These are phyloP conservation scores for Brachyistius frenatus DNA, from an alignment of 2,113 vertebrate species.

Conservation along the genomic window DNA sequence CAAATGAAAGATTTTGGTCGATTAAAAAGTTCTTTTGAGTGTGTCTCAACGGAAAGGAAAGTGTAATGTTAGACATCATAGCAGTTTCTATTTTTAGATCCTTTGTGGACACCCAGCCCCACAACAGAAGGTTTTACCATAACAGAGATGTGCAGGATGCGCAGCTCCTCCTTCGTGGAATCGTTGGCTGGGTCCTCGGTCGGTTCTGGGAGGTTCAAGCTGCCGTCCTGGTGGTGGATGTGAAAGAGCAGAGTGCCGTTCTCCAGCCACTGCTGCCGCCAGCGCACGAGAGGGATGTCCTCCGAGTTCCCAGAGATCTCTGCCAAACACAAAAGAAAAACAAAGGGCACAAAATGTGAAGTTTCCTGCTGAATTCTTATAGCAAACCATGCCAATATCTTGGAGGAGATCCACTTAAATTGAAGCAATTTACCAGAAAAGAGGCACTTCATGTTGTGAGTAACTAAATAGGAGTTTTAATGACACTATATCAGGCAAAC, in stretches of 20 bases:
- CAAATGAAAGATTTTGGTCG: slow-evolving; percentile 23
- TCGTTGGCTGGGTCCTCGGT: slow-evolving; percentile 92
- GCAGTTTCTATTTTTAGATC: not conserved
- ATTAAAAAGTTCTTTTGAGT: slow-evolving; percentile 35
- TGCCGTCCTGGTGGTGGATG: slow-evolving; percentile 97
- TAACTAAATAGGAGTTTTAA: not conserved
- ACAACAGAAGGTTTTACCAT: slow-evolving; percentile 86
- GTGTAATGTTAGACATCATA: not conserved
- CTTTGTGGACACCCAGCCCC: not conserved
- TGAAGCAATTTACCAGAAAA: not conserved
- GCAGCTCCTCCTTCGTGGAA: slow-evolving; percentile 94
- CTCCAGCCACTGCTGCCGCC: slow-evolving; percentile 99
- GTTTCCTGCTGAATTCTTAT: not conserved
- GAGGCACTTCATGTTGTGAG: not conserved
- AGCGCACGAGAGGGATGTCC: slow-evolving; percentile 96
- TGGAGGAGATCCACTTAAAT: not conserved
- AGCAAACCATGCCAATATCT: not conserved
- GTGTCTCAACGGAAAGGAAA: slow-evolving; percentile 4
- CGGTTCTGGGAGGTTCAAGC: slow-evolving; percentile 89
- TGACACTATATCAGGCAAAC: fast-evolving
- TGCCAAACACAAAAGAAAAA: slow-evolving; percentile 66
- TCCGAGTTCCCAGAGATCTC: slow-evolving; percentile 98
- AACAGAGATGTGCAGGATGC: slow-evolving; percentile 98
- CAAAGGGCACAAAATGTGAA: not conserved
- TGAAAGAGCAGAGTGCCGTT: slow-evolving; percentile 98